A percentile compares a stretch with the other conserved stretches of the same genome.
Conservation (phyloP, 2,113 vertebrate species). For the Anarhynchus alexandrinus region DNA sequence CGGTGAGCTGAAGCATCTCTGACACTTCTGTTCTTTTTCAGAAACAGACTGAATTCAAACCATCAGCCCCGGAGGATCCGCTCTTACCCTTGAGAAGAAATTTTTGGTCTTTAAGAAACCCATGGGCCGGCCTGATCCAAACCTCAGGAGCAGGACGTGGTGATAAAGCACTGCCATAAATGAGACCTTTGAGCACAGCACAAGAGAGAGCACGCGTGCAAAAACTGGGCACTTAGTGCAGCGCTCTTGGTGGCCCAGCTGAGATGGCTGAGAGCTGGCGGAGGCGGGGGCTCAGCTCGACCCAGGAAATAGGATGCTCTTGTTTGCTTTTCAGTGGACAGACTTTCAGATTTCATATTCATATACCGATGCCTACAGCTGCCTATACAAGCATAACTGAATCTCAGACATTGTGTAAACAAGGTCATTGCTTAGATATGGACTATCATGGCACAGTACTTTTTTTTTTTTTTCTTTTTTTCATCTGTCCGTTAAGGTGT, state of each 20-base stretch:
- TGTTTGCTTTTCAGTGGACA: slow-evolving; percentile 69
- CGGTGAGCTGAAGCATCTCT: neutral
- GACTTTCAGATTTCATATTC: slow-evolving; percentile 68
- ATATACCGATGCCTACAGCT: slow-evolving; percentile 64
- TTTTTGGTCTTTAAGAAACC: neutral
- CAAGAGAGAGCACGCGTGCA: neutral
- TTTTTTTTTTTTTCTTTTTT: neutral
- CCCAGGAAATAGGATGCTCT: slow-evolving; percentile 45
- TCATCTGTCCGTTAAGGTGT: slow-evolving; percentile 41
- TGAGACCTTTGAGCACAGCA: slow-evolving; percentile 43
- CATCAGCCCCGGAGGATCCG: slow-evolving; percentile 38
- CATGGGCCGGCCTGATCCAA: slow-evolving; percentile 6
- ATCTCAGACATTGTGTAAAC: slow-evolving; percentile 59
- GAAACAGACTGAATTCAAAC: slow-evolving; percentile 72
- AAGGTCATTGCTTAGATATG: slow-evolving; percentile 64
- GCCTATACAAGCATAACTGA: slow-evolving; percentile 61
- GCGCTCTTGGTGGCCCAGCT: neutral
- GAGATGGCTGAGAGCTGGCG: neutral
- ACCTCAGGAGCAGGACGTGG: slow-evolving; percentile 27
- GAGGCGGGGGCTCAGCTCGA: neutral
- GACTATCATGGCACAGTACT: slow-evolving; percentile 60
- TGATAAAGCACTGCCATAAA: slow-evolving; percentile 13
- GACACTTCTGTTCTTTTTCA: slow-evolving; percentile 64
- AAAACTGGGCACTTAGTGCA: neutral
- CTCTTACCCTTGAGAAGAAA: slow-evolving; percentile 53